Conservation (phyloP, 1,140 invertebrate species). For the Pseudomyrmex dendroicus region DNA sequence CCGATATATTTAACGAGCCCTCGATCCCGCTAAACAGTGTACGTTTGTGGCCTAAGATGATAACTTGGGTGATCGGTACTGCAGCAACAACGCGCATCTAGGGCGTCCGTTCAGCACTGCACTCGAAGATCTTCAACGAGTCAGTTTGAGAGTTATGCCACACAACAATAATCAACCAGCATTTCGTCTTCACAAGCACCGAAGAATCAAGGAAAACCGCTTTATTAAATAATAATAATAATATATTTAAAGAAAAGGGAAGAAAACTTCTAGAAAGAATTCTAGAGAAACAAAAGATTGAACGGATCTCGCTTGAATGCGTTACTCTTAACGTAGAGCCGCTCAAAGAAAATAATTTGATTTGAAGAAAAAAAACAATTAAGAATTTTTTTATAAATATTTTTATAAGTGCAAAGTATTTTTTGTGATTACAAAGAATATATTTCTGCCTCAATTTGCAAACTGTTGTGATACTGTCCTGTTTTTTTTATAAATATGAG, state of each 20-base stretch:
- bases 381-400: background rate
- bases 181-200: slow-evolving; percentile 68
- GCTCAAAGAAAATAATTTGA: background rate
- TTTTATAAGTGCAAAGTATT: too few species aligned
- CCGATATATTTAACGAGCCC: slow-evolving; percentile 71
- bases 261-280: background rate
- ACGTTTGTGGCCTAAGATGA: slow-evolving; percentile 62
- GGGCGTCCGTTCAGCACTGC: background rate
- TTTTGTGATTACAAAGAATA: too few species aligned
- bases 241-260: background rate
- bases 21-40: slow-evolving; percentile 71
- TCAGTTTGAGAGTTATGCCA: slow-evolving; percentile 75
- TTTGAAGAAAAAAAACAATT: background rate
- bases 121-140: slow-evolving; percentile 47
- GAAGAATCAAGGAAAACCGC: slow-evolving; percentile 64
- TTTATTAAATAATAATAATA: slow-evolving; percentile 54
- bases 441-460: too few species aligned
- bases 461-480: too few species aligned
- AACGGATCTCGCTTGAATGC: background rate
- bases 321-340: background rate
- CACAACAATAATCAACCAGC: slow-evolving; percentile 57
- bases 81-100: slow-evolving; percentile 35
- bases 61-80: slow-evolving; percentile 12
- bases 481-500: slow-evolving; percentile 18
- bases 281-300: background rate